These are phyloP conservation scores for Ceyx melanurus DNA, from an alignment of 2,113 vertebrate species.

Conservation along the genomic window DNA sequence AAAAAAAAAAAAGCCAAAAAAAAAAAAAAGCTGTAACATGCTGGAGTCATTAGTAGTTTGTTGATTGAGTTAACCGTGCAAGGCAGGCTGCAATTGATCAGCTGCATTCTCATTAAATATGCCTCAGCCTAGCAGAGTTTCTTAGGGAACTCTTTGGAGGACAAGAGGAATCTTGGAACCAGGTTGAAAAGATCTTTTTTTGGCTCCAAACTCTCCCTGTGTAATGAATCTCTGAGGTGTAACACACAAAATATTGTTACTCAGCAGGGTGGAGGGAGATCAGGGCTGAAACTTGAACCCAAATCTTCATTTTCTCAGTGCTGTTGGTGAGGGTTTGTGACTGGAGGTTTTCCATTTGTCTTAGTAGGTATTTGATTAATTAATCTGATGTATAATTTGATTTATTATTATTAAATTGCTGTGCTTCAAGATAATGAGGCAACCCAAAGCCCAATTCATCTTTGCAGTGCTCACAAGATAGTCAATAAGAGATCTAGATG, in stretches of 20 bases:
- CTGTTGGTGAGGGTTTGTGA: neutral
- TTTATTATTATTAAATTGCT: neutral
- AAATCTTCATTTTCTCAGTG: neutral
- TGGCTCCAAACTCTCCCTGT: neutral
- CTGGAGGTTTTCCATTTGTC: constrained; percentile 14
- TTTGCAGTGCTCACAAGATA: neutral
- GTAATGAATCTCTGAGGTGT: constrained; percentile 28
- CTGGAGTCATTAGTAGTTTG: constrained; percentile 64
- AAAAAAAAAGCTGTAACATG: constrained; percentile 28
- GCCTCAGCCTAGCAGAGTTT: neutral
- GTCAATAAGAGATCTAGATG: neutral
- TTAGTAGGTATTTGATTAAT: neutral
- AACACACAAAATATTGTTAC: neutral
- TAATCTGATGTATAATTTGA: too few relatives aligned
- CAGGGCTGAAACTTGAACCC: constrained; percentile 20
- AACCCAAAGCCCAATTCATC: constrained; percentile 1
- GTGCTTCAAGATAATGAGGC: constrained; percentile 47
- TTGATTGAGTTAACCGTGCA: constrained; percentile 65
- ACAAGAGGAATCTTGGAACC: neutral
- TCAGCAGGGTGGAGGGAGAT: rapidly evolving
- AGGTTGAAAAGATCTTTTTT: neutral
- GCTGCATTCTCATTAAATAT: constrained; percentile 60
- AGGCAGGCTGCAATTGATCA: constrained; percentile 64
- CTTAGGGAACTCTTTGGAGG: neutral
- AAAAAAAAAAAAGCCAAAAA: neutral